Base-by-base conservation (phyloP, 2,888 invertebrate genomes). In the Pterostichus niger region DNA sequence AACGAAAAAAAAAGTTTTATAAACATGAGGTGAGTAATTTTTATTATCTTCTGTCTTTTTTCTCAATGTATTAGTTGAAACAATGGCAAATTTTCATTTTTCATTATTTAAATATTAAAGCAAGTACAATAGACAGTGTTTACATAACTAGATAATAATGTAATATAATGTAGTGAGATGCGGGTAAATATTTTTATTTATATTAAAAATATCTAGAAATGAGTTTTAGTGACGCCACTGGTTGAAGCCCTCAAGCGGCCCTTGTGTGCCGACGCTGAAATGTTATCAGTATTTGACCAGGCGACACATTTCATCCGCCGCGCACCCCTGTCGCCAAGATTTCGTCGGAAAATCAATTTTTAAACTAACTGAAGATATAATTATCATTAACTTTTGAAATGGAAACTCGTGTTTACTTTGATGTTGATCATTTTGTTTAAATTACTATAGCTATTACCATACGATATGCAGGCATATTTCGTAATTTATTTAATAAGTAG, bases 231-330 rank as follows among this genome's bases (percentile, higher is more conserved):
- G 33, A 44, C 44, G 68, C 68, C 64, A 35, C 17, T 73, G 73
- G 5, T 35, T 24, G 11, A 71, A 40, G 6, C 24, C 44, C 64
- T 9, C n/a, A 24, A 24, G 24, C 78, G 52, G 11, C 61, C 46
- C 59, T 15, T 17, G 31, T 24, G 71, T 73, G 15, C 71, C 80
- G 49, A n/a, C 71, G 54, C 54, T 52, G 46, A 75, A 83, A 59
- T 83, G 83, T 83, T 83, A 83, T 83, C 83, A 83, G 83, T 83
- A 83, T 83, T 83, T 83, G 83, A 77, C 64, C 83, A 83, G 83
- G 83, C 83, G 83, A 61, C 76, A 77, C 77, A 82, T 82, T 82
- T 82, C 81, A 33, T 68, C 80, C 40, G 6, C 35, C 40, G 17
- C 59, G 17, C 77, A n/a, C 33, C 52, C 80, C 59, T 59, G 56